Base-by-base conservation (phyloP, 2,797 vertebrate genomes). In the Lepilemur septentrionalis region DNA sequence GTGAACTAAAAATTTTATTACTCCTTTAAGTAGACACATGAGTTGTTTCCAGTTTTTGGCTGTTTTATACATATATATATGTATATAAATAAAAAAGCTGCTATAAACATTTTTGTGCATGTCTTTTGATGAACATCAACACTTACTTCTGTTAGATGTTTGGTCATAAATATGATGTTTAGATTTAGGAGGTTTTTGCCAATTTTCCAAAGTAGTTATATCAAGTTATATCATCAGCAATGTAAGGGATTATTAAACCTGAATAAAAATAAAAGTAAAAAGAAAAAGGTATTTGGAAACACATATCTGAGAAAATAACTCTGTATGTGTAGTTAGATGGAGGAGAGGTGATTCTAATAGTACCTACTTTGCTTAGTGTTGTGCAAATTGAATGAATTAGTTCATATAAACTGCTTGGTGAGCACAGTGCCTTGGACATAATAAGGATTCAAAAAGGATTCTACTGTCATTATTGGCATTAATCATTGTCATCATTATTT, bases 111-210 rank as follows among this genome's bases (percentile, higher is more conserved):
- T 82, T 23, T 14, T 32, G 14, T 43, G 15, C 23, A 14, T 63
- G 23, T 72, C 20, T 73, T 89, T 91, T 55, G 81, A 38, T 61
- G 92, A 89, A n/a, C 20, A 76, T 72, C 43, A 80, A 12, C 46
- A 85, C 28, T 89, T 89, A n/a, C 7, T 89, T 93, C 48, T 89
- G 8, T 91, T 88, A 76, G 72, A 18, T 59, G 18, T 88, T 90
- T 80, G n/a, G 35, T 92, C 22, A 72, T 89, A 38, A 4, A 3
- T 70, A 18, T 88, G 22, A 25, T 93, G 30, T 87, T 93, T 76
- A 89, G 35, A 87, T 75, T 72, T 75, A 78, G 30, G 83, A 76
- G 18, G 38, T 82, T 78, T 96, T 96, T 90, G 43, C 75, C 38
- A 89, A 72, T 20, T 94, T 93, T 94, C 30, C 13, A 22, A 80